Base-by-base conservation (phyloP, 2,113 vertebrate species). In the Scartelaos histophorus region DNA sequence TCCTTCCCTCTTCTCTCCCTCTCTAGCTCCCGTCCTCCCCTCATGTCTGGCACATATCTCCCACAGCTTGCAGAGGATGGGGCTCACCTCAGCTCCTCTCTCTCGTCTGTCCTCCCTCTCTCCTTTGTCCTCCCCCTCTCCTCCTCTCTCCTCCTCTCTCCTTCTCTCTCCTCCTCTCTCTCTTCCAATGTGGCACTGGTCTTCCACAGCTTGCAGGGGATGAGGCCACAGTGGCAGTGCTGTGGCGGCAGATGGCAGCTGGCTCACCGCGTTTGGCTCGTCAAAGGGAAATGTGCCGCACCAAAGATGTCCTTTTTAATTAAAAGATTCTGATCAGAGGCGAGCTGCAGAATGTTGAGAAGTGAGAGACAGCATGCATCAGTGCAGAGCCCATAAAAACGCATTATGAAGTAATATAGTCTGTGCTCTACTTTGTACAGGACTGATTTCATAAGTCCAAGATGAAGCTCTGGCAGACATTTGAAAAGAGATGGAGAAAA, bases 241-340 rank as follows among this genome's bases (percentile, higher is more conserved):
- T 85, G 88, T 80, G 85, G 87, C 56, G 87, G 82, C 90, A 90
- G 89, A 90, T 91, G 91, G 91, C 87, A 87, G 79, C 90, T 87
- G 91, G 91, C 89, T 90, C 85, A 85, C 83, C 89, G 89, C 86
- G 90, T 89, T 64, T 90, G 90, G 88, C 90, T 88, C 90, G 72
- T 90, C 87, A 90, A 81, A 61, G 74, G 81, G 82, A 91, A 92
- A 92, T 89, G 89, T 90, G 88, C 84, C 79, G 85, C 87, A 87
- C 87, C 85, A 91, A 90, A 91, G 88, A 91, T 90, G 85, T 89
- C 90, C 82, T 85, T 91, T 92, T 92, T 91, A 90, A 92, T 91
- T 90, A 91, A 92, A 90, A 90, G 88, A 92, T 92, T 92, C 84
- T 88, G 85, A 91, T 91, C 88, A 87, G 85, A 75, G 82, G 77